Percentiles rank a stretch among this genome's conserved stretches.
Conservation (phyloP, 2,888 invertebrate genomes). For the Heliconius sara region DNA sequence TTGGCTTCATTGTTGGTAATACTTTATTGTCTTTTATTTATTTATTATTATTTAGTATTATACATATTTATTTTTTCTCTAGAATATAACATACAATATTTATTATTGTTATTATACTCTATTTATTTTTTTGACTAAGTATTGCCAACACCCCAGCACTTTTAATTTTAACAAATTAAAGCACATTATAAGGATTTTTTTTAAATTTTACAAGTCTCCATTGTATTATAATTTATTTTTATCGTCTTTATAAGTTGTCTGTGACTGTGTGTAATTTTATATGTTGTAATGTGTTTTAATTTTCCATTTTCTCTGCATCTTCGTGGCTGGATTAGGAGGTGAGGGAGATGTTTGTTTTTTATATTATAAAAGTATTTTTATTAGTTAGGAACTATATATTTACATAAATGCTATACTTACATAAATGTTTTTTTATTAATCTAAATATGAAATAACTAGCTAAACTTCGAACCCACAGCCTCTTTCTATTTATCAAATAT, state of each 20-base stretch:
- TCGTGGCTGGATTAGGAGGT: slow-evolving; percentile 72
- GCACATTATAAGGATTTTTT: slow-evolving; percentile 61
- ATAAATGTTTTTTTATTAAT: no score
- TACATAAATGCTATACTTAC: no score
- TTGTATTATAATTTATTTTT: not conserved
- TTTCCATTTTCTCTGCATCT: slow-evolving; percentile 48
- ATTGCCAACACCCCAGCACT: slow-evolving; percentile 16
- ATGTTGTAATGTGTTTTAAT: slow-evolving; percentile 66
- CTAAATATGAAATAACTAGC: not conserved
- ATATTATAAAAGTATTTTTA: not conserved
- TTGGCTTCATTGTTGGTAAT: not conserved
- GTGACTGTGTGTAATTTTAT: slow-evolving; percentile 56
- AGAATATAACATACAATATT: no score
- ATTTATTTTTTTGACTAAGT: slow-evolving; percentile 14
- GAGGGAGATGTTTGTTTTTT: slow-evolving; percentile 50
- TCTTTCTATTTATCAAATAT: not conserved
- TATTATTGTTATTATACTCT: no score
- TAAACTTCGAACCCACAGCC: not conserved
- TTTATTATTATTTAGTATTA: not conserved
- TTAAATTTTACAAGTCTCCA: not conserved
- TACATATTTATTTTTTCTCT: not conserved
- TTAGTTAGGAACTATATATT: no score
- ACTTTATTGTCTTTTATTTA: slow-evolving; percentile 6
- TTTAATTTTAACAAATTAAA: slow-evolving; percentile 50
- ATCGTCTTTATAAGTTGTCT: slow-evolving; percentile 45